Conservation (phyloP, 1,140 invertebrate species). For the Yoshiicerus persimilis region DNA sequence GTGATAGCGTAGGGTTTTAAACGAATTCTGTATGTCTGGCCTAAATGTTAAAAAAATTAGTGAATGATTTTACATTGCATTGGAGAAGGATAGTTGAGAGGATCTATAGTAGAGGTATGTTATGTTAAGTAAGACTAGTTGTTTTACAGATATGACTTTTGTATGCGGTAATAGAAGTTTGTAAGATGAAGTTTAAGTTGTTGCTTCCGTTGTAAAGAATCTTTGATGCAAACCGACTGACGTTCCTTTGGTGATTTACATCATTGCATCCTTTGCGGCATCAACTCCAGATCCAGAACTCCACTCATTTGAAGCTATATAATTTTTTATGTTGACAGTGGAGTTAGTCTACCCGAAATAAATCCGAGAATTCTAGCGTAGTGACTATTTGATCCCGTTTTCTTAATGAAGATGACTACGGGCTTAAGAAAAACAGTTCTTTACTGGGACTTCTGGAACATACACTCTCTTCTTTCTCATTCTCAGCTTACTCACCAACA, state of each 20-base stretch:
- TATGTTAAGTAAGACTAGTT: background rate
- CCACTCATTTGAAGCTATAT: slow-evolving; percentile 38
- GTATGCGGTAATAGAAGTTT: slow-evolving; percentile 14
- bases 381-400: background rate
- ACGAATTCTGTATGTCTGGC: background rate
- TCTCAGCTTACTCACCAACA: background rate
- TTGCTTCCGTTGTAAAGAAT: slow-evolving; percentile 36
- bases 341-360: slow-evolving; percentile 29
- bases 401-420: background rate
- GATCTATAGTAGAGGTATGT: background rate
- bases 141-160: background rate
- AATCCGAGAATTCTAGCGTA: background rate
- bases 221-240: slow-evolving; percentile 44
- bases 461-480: background rate
- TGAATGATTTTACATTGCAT: background rate
- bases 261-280: slow-evolving; percentile 39
- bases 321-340: slow-evolving; percentile 35
- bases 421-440: background rate
- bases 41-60: background rate
- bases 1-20: background rate
- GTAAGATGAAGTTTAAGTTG: slow-evolving; percentile 20
- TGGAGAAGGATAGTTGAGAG: background rate
- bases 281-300: slow-evolving; percentile 20
- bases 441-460: background rate
- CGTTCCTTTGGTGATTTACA: slow-evolving; percentile 32